Percentiles rank a stretch among this genome's conserved stretches.
phyloP scores from a whole-genome alignment of 2,888 invertebrate species.

The Congeria kusceri region DNA sequence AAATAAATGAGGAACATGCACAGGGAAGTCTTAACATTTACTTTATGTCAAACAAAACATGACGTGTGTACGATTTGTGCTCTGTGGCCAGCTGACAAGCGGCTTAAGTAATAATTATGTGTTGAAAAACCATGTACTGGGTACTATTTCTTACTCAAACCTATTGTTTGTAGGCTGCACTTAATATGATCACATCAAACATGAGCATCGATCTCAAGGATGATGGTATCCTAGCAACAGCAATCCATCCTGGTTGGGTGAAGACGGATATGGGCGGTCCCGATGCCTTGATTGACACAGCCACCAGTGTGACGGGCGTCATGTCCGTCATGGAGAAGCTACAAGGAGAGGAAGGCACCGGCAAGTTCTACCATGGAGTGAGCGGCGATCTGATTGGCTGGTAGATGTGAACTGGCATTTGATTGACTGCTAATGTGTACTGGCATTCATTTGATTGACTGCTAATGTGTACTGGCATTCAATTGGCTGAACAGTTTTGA shows the following conservation, averaged over 20 bases:
- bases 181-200: conserved; percentile 94
- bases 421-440: neutral
- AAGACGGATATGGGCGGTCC: conserved; percentile 93
- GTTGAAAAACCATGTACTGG: no score
- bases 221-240: conserved; percentile 91
- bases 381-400: conserved; percentile 43
- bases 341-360: conserved; percentile 85
- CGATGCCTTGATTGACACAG: conserved; percentile 91
- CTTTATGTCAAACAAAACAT: no score
- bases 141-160: no score
- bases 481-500: no score
- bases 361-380: conserved; percentile 46
- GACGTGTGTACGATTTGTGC: no score
- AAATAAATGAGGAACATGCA: no score
- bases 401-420: conserved; percentile 13
- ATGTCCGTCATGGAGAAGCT: conserved; percentile 89
- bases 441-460: no score
- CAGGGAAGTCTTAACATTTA: no score
- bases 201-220: conserved; percentile 92
- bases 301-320: conserved; percentile 89
- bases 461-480: neutral
- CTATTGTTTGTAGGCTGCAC: conserved; percentile 89
- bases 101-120: no score
- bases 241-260: conserved; percentile 96
- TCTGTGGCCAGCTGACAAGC: no score